phyloP scores from a whole-genome alignment of 2,797 vertebrate species.

The Acipenser transmontanus region DNA sequence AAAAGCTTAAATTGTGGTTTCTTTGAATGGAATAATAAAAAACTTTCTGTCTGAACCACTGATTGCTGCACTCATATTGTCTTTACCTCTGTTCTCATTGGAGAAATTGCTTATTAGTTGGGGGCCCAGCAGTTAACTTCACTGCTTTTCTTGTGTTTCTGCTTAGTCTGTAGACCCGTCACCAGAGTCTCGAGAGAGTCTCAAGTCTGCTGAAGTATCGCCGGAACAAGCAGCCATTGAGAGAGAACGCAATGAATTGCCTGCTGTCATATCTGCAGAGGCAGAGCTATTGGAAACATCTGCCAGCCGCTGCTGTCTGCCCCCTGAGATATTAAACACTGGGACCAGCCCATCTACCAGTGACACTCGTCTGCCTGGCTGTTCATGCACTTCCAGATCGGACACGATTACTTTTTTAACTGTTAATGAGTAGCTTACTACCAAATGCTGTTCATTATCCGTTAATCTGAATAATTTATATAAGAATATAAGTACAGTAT shows the following conservation, averaged over 20 bases:
- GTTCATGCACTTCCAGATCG: background rate
- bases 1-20: too few relatives aligned
- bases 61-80: background rate
- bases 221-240: background rate
- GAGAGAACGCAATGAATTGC: background rate
- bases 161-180: background rate
- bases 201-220: background rate
- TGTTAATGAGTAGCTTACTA: too few relatives aligned
- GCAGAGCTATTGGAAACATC: slow-evolving; percentile 3
- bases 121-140: background rate
- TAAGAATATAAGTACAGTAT: too few relatives aligned
- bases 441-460: too few relatives aligned
- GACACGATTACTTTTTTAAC: too few relatives aligned
- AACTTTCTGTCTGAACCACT: background rate
- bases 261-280: background rate
- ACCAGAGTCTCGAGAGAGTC: background rate
- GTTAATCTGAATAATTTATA: too few relatives aligned
- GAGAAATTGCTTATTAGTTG: background rate
- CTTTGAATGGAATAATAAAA: background rate
- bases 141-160: background rate
- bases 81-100: background rate
- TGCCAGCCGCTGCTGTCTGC: background rate
- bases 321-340: background rate
- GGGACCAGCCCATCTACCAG: background rate
- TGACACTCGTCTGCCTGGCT: background rate